Base-by-base conservation (phyloP, 2,113 vertebrate genomes). In the Prunella himalayana region DNA sequence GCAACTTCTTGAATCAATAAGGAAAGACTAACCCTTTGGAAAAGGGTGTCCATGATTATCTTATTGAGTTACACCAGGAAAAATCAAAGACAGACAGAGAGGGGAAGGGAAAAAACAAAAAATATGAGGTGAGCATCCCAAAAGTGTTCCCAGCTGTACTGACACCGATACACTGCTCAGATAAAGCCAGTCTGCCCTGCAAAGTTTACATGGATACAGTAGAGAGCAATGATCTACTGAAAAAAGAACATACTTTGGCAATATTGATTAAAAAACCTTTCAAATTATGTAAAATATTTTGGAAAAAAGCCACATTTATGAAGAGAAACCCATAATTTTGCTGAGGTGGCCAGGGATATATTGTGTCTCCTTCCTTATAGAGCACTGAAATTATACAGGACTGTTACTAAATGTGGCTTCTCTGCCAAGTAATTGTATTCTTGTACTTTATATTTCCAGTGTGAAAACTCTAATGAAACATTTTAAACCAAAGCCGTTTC, bases 401-500 rank as follows among this genome's bases (percentile, higher is more conserved):
- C 72, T 94, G 64, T 59, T 94, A 76, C 71, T 69, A 83, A 81
- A 75, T 10, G 71, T 56, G 51, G 33, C 39, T 81, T 72, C 44
- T 92, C 80, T 86, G 75, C 80, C 94, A 93, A 91, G 64, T 60
- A 83, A 93, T 88, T 94, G 86, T 92, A 88, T 83, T 91, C 77
- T 75, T 1, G 1, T 54, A 88, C 68, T 95, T 86, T 83, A 5
- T 71, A 75, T 71, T 93, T 97, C 56, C 80, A 97, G 60, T 20
- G 60, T 84, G 88, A 92, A 96, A 95, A 94, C 64, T 73, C 82
- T 73, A 92, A 92, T 60, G 80, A 93, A 97, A 90, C 35, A 81
- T 90, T 95, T 95, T 86, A 88, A 96, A 96, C 88, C 60, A 94
- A 95, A 95, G 94, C 91, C 6, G 72, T 96, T 96, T 96, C 92